Conservation (phyloP, 2,113 vertebrate species). For the Nestor notabilis region DNA sequence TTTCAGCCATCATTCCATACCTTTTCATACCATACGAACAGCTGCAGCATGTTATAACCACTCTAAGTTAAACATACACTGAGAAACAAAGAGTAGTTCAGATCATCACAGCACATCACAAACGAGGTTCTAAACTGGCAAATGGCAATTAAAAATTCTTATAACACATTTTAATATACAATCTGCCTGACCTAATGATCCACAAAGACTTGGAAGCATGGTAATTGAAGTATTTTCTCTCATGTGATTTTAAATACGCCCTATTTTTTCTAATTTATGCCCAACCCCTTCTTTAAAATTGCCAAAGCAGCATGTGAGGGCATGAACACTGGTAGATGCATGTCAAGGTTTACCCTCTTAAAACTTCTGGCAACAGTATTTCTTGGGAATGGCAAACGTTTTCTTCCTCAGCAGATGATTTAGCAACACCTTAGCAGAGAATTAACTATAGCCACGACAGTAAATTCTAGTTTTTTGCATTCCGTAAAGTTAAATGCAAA, state of each 20-base stretch:
- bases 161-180: not conserved
- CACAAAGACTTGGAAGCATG: not conserved
- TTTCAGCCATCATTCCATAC: not conserved
- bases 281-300: not conserved
- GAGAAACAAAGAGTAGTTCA: not conserved
- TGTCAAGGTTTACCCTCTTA: not conserved
- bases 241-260: not conserved
- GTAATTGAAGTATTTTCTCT: not conserved
- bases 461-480: not conserved
- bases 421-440: not conserved
- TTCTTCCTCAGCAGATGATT: not conserved
- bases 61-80: not conserved
- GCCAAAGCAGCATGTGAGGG: not conserved
- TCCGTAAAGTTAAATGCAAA: not conserved
- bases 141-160: not conserved
- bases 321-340: not conserved
- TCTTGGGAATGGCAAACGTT: not conserved
- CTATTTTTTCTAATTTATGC: not conserved
- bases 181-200: not conserved
- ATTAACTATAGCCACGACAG: not conserved
- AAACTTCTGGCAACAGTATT: not conserved
- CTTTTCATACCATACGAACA: not conserved
- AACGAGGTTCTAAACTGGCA: not conserved
- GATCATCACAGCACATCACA: not conserved
- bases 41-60: not conserved